phyloP scores from a whole-genome alignment of 37 sponge, comb jelly and placozoan species.

The Bolinopsis microptera region DNA sequence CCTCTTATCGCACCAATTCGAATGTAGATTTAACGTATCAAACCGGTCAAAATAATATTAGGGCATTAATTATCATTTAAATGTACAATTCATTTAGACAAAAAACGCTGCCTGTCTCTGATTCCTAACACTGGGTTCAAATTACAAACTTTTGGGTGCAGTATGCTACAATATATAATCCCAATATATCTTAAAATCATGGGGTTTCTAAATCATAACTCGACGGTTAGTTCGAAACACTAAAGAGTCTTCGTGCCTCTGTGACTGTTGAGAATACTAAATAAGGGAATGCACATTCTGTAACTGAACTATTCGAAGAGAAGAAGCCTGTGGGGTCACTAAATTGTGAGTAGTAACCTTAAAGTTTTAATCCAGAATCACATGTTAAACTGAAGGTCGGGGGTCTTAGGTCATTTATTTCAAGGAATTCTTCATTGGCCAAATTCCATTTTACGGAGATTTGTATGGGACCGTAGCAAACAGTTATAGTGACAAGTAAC shows the following conservation, averaged over 20 bases:
- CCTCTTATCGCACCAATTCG: background rate
- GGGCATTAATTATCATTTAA: conserved; percentile 3
- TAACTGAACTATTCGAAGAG: background rate
- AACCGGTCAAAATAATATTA: background rate
- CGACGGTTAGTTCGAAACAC: too few relatives aligned
- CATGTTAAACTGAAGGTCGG: background rate
- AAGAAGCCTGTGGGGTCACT: background rate
- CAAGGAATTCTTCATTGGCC: background rate
- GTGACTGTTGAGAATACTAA: background rate
- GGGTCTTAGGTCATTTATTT: background rate
- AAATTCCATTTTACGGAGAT: too few relatives aligned
- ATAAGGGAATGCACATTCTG: background rate
- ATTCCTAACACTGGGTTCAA: background rate
- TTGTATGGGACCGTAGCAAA: too few relatives aligned
- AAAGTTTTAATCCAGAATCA: background rate
- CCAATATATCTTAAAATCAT: too few relatives aligned
- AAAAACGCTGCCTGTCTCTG: background rate
- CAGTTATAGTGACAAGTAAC: too few relatives aligned
- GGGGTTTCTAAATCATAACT: too few relatives aligned
- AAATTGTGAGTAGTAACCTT: background rate
- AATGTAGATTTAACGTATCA: background rate
- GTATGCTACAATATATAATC: background rate
- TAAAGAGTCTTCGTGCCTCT: background rate
- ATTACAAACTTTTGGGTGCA: conserved; percentile 5
- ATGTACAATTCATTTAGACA: conserved; percentile 60